A percentile compares a stretch with the other conserved stretches of the same genome.
These are phyloP conservation scores for Conus ventricosus DNA, from an alignment of 1,140 invertebrate species.

Conservation along the genomic window DNA sequence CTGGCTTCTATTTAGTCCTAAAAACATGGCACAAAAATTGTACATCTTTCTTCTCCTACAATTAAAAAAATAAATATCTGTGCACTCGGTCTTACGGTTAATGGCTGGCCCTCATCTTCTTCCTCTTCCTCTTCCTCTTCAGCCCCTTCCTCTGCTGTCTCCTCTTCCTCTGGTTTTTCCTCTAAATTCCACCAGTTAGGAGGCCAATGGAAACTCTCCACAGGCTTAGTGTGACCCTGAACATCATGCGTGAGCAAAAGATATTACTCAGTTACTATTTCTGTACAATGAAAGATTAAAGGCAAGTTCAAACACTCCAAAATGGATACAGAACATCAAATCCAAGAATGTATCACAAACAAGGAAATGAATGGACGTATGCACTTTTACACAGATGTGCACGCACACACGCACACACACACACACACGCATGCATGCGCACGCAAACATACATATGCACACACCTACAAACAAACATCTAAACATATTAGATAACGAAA, in stretches of 20 bases:
- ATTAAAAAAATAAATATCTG: neutral
- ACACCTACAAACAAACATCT: neutral
- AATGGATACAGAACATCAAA: too few relatives aligned
- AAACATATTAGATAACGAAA: too few relatives aligned
- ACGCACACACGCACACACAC: neutral
- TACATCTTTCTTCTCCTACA: too few relatives aligned
- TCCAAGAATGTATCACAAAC: too few relatives aligned
- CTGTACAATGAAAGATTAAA: too few relatives aligned
- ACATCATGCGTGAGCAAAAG: constrained; percentile 31
- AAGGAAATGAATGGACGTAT: too few relatives aligned
- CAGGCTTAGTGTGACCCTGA: constrained; percentile 76
- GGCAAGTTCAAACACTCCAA: too few relatives aligned
- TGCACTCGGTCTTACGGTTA: constrained; percentile 20
- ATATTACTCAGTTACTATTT: neutral
- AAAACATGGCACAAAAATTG: too few relatives aligned
- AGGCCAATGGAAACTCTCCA: constrained; percentile 84
- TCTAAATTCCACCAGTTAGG: constrained; percentile 58
- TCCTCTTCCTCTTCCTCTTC: constrained; percentile 47
- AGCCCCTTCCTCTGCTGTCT: constrained; percentile 42
- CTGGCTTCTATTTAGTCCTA: too few relatives aligned
- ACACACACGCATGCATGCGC: neutral
- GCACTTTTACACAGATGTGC: too few relatives aligned
- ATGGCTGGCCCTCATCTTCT: constrained; percentile 32
- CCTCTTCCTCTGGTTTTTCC: constrained; percentile 41
- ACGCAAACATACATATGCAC: neutral